Evolutionary conservation across 2,113 vertebrate species (phyloP).

Genomic region (Psophia crepitans): DNA sequence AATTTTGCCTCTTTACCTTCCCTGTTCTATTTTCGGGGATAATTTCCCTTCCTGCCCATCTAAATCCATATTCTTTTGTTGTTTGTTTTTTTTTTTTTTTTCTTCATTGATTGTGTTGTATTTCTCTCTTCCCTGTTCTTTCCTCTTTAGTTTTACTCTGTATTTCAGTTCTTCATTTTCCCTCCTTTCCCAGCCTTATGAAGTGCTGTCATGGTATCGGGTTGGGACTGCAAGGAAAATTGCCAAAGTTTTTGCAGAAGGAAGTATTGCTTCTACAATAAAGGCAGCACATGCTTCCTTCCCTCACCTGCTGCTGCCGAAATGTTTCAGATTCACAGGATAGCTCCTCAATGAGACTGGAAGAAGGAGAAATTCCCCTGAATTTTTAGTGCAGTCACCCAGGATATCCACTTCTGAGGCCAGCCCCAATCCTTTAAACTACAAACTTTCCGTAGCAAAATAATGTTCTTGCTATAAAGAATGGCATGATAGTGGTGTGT

Average conservation of each 20-base stretch:
- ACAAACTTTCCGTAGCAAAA: slow-evolving; percentile 53
- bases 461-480: slow-evolving; percentile 55
- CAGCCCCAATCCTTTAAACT: neutral
- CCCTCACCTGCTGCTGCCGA: neutral
- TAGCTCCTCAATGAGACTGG: neutral
- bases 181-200: neutral
- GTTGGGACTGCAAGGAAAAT: neutral
- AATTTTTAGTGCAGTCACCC: neutral
- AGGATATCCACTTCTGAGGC: neutral
- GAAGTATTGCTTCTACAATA: neutral
- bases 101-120: neutral
- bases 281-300: neutral
- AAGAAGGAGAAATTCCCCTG: neutral
- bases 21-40: neutral
- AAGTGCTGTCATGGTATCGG: neutral
- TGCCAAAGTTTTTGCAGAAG: neutral
- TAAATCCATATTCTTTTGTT: neutral
- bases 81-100: too few relatives aligned
- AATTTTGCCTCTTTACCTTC: neutral
- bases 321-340: neutral
- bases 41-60: neutral
- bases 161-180: neutral
- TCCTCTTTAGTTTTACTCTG: neutral
- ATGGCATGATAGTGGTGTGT: slow-evolving; percentile 58
- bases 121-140: neutral